Conservation (phyloP, 2,797 vertebrate species). For the Pangasius mekongensis region DNA sequence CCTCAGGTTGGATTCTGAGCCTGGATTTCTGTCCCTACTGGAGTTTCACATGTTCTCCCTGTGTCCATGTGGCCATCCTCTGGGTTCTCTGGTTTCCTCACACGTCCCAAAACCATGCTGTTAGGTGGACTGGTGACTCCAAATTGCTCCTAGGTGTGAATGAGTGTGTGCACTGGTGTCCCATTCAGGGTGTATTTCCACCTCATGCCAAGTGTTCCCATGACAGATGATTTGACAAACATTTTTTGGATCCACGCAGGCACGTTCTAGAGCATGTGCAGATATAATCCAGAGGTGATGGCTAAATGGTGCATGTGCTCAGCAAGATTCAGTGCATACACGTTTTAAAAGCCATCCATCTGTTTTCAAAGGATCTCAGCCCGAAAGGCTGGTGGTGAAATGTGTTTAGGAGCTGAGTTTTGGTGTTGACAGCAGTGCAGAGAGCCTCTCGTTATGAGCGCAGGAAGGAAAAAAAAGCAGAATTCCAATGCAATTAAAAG, state of each 20-base stretch:
- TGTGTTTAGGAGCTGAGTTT: constrained; percentile 19
- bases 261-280: background rate
- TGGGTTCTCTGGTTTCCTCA: background rate
- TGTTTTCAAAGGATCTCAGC: constrained; percentile 25
- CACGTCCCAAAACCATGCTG: background rate
- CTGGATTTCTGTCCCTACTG: background rate
- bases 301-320: constrained; percentile 22
- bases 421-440: constrained; percentile 38
- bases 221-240: background rate
- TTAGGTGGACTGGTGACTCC: background rate
- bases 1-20: background rate
- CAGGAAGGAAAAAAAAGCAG: background rate
- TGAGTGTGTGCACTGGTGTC: background rate
- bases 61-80: background rate
- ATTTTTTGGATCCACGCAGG: background rate
- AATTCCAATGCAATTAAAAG: constrained; percentile 18
- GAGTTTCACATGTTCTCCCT: background rate
- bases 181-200: background rate
- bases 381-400: constrained; percentile 29
- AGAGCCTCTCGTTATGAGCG: background rate
- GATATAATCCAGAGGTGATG: constrained; percentile 19
- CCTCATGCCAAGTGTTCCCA: background rate
- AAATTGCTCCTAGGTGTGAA: background rate
- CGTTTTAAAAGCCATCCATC: constrained; percentile 24
- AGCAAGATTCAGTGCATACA: constrained; percentile 4